Conservation (phyloP, 2,797 vertebrate genomes). For the Silurus lanzhouensis region DNA sequence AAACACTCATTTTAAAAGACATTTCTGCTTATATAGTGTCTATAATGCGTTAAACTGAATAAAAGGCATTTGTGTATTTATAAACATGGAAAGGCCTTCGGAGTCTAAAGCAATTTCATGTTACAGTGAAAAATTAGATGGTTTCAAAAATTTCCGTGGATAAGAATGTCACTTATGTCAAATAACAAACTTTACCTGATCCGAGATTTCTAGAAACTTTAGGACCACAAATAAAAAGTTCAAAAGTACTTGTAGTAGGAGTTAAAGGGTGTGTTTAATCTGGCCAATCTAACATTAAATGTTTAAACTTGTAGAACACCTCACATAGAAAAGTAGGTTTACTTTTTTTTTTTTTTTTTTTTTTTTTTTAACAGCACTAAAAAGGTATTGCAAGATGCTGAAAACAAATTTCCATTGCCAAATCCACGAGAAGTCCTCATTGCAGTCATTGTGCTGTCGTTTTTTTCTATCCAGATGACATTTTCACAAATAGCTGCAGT, state of each 20-base stretch:
- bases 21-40: conserved; percentile 26
- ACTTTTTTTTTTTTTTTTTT: conserved; percentile 60
- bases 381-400: conserved; percentile 94
- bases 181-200: conserved; percentile 36
- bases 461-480: conserved; percentile 64
- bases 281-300: conserved; percentile 49
- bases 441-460: conserved; percentile 81
- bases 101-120: conserved; percentile 16
- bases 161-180: not conserved
- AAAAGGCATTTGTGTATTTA: conserved; percentile 49
- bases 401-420: conserved; percentile 81
- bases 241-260: conserved; percentile 71
- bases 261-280: conserved; percentile 61
- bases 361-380: conserved; percentile 88
- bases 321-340: conserved; percentile 82
- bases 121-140: not conserved
- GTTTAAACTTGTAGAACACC: conserved; percentile 69
- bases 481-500: conserved; percentile 76
- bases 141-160: conserved; percentile 4
- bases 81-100: not conserved
- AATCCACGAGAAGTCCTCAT: conserved; percentile 71
- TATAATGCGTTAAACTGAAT: conserved; percentile 31
- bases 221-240: conserved; percentile 65
- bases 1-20: conserved; percentile 40
- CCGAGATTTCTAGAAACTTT: conserved; percentile 66